Evolutionary conservation across 2,797 vertebrate species (phyloP).

Genomic region (Fratercula arctica): DNA sequence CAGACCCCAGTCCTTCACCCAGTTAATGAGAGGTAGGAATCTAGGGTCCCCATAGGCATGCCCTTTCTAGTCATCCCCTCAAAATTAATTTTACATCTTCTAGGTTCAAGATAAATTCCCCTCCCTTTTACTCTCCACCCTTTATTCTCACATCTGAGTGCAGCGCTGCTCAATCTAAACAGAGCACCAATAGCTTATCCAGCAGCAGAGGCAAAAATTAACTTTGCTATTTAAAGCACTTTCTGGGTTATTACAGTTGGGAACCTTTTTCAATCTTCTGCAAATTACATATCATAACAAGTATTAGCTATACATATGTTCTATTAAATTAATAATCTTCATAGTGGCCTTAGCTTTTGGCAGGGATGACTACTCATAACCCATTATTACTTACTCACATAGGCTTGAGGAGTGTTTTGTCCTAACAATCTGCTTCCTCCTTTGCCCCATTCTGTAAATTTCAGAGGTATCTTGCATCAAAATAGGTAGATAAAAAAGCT

Average conservation of each 20-base stretch:
- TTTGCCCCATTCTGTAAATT: neutral
- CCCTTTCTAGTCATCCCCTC: neutral
- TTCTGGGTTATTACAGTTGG: neutral
- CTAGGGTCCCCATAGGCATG: neutral
- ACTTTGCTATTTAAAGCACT: conserved; percentile 1
- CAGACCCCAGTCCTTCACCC: neutral
- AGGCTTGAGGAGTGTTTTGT: neutral
- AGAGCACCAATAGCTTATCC: neutral
- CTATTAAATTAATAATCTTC: neutral
- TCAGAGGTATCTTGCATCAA: neutral
- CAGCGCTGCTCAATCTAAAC: neutral
- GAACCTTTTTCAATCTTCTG: conserved; percentile 4
- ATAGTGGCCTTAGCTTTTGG: neutral
- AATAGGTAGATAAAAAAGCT: neutral
- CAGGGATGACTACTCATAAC: neutral
- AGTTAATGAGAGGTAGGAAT: neutral
- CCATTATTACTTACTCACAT: neutral
- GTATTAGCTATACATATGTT: neutral
- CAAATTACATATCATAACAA: neutral
- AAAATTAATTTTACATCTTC: neutral
- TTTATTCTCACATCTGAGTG: neutral
- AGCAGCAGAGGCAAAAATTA: conserved; percentile 25
- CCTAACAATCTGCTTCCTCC: neutral
- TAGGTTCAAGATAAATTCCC: neutral
- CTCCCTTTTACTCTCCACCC: neutral